A percentile compares a stretch with the other conserved stretches of the same genome.
These are phyloP conservation scores for Rhipidura dahli DNA, from an alignment of 2,113 vertebrate species.

Conservation along the genomic window DNA sequence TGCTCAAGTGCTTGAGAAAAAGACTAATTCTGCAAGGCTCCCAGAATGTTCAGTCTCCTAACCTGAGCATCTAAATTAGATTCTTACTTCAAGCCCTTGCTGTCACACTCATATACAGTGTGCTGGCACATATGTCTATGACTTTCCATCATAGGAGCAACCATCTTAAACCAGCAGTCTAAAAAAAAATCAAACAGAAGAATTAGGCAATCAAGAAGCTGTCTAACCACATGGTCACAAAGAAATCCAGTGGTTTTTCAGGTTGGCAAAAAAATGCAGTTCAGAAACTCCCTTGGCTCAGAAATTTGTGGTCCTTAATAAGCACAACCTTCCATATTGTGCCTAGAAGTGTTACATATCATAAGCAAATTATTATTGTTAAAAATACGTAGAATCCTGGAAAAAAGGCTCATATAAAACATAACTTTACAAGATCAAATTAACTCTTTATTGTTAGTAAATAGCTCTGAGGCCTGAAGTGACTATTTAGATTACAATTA, in stretches of 20 bases:
- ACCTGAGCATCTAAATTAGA: neutral
- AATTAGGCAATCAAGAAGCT: neutral
- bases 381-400: neutral
- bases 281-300: neutral
- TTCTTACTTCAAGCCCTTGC: neutral
- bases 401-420: neutral
- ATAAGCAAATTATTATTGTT: neutral
- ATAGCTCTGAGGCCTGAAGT: neutral
- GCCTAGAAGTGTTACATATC: neutral
- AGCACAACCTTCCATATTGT: neutral
- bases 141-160: neutral
- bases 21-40: neutral
- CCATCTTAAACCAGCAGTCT: neutral
- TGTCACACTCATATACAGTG: neutral
- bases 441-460: neutral
- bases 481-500: neutral
- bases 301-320: neutral
- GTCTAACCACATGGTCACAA: neutral
- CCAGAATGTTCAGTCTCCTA: neutral
- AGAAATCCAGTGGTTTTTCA: neutral
- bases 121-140: neutral
- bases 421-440: neutral
- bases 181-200: neutral
- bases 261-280: neutral
- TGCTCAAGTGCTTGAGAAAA: neutral